Percentiles rank a stretch among this genome's conserved stretches.
Conservation (phyloP, 2,888 invertebrate genomes). For the Notodonta dromedarius region DNA sequence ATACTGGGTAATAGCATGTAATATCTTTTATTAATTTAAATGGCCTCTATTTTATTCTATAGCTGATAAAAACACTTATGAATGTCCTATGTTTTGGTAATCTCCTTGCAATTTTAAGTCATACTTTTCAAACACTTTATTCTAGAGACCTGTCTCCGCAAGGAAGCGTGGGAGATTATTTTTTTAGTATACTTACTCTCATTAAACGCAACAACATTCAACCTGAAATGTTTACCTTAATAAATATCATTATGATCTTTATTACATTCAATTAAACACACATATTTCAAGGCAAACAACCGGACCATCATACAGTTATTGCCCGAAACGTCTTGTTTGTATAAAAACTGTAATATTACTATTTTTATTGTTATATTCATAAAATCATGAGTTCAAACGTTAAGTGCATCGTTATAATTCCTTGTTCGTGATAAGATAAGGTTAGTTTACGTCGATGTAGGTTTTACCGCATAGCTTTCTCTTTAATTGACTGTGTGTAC, state of each 20-base stretch:
- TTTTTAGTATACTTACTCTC: background rate
- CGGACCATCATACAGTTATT: conserved; percentile 38
- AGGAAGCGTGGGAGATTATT: background rate
- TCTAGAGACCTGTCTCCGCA: background rate
- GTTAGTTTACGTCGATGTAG: conserved; percentile 53
- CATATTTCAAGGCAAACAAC: conserved; percentile 23
- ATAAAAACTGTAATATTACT: conserved; percentile 56
- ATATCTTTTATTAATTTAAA: conserved; percentile 21
- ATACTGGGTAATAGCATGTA: background rate
- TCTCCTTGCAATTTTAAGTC: too few relatives aligned
- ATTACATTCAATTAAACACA: conserved; percentile 37
- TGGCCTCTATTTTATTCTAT: conserved; percentile 8
- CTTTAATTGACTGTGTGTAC: conserved; percentile 66
- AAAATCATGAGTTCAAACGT: conserved; percentile 52
- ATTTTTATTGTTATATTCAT: conserved; percentile 55
- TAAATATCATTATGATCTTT: background rate
- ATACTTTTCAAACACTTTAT: too few relatives aligned
- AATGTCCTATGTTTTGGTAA: too few relatives aligned
- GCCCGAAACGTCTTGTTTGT: conserved; percentile 53
- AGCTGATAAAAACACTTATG: conserved; percentile 17
- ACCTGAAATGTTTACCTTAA: too few relatives aligned
- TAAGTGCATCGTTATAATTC: conserved; percentile 56
- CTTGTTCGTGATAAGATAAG: conserved; percentile 62
- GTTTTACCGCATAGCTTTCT: conserved; percentile 58
- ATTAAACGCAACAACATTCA: too few relatives aligned